A percentile compares a stretch with the other conserved stretches of the same genome.
Evolutionary conservation across 2,797 vertebrate genomes (phyloP).

Genomic region (Pangasius djambal): DNA sequence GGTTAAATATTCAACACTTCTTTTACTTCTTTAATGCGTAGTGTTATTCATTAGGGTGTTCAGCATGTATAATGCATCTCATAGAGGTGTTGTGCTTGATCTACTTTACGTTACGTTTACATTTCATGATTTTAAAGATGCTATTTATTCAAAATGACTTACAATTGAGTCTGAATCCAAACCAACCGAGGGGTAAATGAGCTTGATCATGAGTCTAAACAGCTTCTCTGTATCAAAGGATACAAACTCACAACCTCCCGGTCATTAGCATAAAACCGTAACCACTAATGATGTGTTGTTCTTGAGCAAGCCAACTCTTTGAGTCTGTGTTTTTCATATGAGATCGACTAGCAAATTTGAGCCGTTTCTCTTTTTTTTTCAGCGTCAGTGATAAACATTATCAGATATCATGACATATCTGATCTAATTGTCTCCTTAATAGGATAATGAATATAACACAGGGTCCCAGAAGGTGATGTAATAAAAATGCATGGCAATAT

Average conservation of each 20-base stretch:
- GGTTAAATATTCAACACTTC: constrained; percentile 5
- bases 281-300: too few species aligned
- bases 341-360: not conserved
- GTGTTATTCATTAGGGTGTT: not conserved
- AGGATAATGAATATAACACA: not conserved
- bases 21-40: not conserved
- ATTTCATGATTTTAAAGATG: not conserved
- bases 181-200: not conserved
- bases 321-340: not conserved
- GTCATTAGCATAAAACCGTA: not conserved
- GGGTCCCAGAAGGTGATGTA: not conserved
- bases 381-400: not conserved
- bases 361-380: not conserved
- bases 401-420: constrained; percentile 47
- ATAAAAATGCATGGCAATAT: constrained; percentile 51
- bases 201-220: not conserved
- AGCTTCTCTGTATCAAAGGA: not conserved
- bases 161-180: not conserved
- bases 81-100: not conserved
- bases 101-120: not conserved
- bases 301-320: not conserved
- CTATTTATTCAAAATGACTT: not conserved
- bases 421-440: constrained; percentile 51
- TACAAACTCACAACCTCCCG: not conserved
- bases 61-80: not conserved